These are phyloP conservation scores for Calosoma granatense DNA, from an alignment of 1,140 invertebrate genomes.

Conservation along the genomic window DNA sequence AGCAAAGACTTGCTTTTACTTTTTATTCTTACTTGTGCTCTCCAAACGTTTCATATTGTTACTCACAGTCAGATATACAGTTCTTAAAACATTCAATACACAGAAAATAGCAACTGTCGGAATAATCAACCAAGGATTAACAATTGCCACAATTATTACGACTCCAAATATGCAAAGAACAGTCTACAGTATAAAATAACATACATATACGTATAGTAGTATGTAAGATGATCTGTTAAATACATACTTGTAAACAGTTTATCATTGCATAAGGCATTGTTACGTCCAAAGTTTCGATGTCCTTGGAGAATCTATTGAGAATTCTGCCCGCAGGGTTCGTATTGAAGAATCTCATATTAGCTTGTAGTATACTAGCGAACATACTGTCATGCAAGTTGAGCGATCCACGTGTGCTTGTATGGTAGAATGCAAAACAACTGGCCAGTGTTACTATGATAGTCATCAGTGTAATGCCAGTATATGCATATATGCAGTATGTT, in stretches of 20 bases:
- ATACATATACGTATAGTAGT: not conserved
- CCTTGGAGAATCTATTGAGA: slow-evolving; percentile 44
- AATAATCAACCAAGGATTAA: slow-evolving; percentile 60
- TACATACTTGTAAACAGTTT: slow-evolving; percentile 26
- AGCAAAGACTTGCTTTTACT: not conserved
- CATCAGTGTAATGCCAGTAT: slow-evolving; percentile 46
- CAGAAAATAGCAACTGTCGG: not conserved
- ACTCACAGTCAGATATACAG: slow-evolving; percentile 23
- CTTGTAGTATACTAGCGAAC: slow-evolving; percentile 47
- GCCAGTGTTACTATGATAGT: slow-evolving; percentile 44
- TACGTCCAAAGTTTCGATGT: slow-evolving; percentile 37
- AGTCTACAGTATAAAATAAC: slow-evolving; percentile 14
- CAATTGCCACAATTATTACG: slow-evolving; percentile 41
- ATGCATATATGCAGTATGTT: slow-evolving; percentile 31
- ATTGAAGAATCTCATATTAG: slow-evolving; percentile 50
- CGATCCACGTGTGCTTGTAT: slow-evolving; percentile 26
- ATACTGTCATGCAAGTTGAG: slow-evolving; percentile 51
- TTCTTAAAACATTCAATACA: slow-evolving; percentile 21
- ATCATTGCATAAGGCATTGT: slow-evolving; percentile 27
- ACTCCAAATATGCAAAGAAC: slow-evolving; percentile 14
- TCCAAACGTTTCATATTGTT: slow-evolving; percentile 26
- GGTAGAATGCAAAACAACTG: slow-evolving; percentile 25
- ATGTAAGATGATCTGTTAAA: too few species aligned
- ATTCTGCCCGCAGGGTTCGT: slow-evolving; percentile 43
- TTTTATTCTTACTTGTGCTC: slow-evolving; percentile 23